These are phyloP conservation scores for Emydocephalus ijimae DNA, from an alignment of 2,113 vertebrate species.

Conservation along the genomic window DNA sequence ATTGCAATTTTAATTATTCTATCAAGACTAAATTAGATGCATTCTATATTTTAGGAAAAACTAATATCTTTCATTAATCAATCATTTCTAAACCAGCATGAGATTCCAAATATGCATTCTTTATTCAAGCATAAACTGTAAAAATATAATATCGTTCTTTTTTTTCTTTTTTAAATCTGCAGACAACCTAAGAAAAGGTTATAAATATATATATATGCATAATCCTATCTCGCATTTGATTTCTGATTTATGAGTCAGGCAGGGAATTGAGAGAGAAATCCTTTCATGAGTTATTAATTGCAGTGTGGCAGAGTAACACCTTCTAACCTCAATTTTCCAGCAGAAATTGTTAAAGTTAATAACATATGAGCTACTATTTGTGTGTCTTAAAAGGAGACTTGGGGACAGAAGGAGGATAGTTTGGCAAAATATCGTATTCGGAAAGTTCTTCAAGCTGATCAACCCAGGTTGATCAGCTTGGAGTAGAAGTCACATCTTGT, in stretches of 20 bases:
- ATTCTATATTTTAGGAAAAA: slow-evolving; percentile 56
- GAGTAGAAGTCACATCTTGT: background rate
- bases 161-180: slow-evolving; percentile 9
- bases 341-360: slow-evolving; percentile 59
- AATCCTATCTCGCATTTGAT: slow-evolving; percentile 53
- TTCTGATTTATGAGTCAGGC: slow-evolving; percentile 57
- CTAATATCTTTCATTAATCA: slow-evolving; percentile 50
- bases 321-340: slow-evolving; percentile 64
- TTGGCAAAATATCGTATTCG: background rate
- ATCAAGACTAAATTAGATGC: slow-evolving; percentile 54
- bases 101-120: slow-evolving; percentile 45
- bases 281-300: slow-evolving; percentile 57
- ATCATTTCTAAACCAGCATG: slow-evolving; percentile 41
- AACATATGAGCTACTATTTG: slow-evolving; percentile 36
- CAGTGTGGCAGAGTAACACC: slow-evolving; percentile 47
- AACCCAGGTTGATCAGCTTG: background rate
- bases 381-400: slow-evolving; percentile 22
- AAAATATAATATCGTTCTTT: background rate
- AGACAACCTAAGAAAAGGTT: background rate
- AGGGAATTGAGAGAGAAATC: slow-evolving; percentile 54
- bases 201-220: slow-evolving; percentile 39
- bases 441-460: background rate
- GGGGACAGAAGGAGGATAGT: background rate
- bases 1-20: slow-evolving; percentile 65
- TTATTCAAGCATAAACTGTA: slow-evolving; percentile 17